Evolutionary conservation across 1,140 invertebrate species (phyloP), one percentile per base, ranked within the genome.

Genomic region (Dendroctonus ponderosae): DNA sequence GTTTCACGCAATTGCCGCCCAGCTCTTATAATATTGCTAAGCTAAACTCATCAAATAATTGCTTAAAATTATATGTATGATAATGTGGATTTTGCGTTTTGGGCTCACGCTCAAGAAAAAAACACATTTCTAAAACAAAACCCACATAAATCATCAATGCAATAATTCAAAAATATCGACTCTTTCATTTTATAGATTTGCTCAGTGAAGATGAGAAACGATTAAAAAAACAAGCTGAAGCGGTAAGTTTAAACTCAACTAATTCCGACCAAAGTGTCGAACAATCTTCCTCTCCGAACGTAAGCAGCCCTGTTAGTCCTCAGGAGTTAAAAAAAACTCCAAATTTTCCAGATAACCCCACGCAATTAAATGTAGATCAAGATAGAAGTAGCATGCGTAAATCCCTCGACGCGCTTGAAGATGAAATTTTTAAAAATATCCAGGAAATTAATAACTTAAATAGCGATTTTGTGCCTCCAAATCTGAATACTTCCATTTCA

Each of bases 351-450:
- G 46, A 60, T 4, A 7, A 37, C n/a, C 41, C 51, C 52, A 26
- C 26, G 41, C 52, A 15, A 42, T 15, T 37, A 37, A 53, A 48
- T 46, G 39, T 61, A 49, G 58, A 50, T 49, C 38, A 48, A 42
- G 41, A 58, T 6, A 56, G 7, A 43, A 46, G 49, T 41, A 48
- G 39, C 49, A 65, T 48, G 8, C 7, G 52, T 50, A 50, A 56
- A 5, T 46, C 65, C 2, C 48, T 74, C 40, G 51, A 72, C 49
- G 46, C 49, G 12, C 63, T 73, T 5, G 71, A 75, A 68, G 67
- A 59, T 26, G 70, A 75, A 64, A 65, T 75, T 54, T 68, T 72
- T 49, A 69, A 67, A 71, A 75, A 72, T 42, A 70, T 75, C 43
- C 53, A 72, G 50, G 73, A 75, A 41, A 70, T 72, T 39, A 71